A percentile compares a stretch with the other conserved stretches of the same genome.
These are phyloP conservation scores for Melanotaenia duboulayi DNA, from an alignment of 2,113 vertebrate genomes.

Conservation along the genomic window DNA sequence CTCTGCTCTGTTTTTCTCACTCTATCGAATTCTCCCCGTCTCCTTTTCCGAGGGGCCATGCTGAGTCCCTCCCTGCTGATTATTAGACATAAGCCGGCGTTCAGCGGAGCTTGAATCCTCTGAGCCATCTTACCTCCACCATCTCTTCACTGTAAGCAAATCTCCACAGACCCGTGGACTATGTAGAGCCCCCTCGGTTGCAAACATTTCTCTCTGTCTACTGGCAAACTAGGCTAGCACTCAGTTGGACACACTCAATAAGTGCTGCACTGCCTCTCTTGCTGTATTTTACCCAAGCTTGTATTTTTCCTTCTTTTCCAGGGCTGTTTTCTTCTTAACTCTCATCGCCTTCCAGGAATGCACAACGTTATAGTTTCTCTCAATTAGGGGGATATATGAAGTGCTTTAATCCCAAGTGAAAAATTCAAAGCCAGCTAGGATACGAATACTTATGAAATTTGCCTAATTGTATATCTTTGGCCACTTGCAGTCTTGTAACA, in stretches of 20 bases:
- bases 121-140: constrained; percentile 77
- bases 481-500: constrained; percentile 47
- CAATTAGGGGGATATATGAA: constrained; percentile 26
- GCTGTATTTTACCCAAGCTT: constrained; percentile 30
- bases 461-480: constrained; percentile 54
- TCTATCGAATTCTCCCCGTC: constrained; percentile 33
- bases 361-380: constrained; percentile 6
- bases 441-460: constrained; percentile 34
- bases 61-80: constrained; percentile 77
- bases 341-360: constrained; percentile 17
- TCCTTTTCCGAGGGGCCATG: constrained; percentile 53
- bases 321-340: background rate
- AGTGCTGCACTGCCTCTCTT: constrained; percentile 47
- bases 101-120: constrained; percentile 80
- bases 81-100: constrained; percentile 77
- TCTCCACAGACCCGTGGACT: constrained; percentile 68
- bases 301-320: constrained; percentile 16
- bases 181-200: constrained; percentile 40
- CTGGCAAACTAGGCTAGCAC: constrained; percentile 59
- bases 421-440: constrained; percentile 20
- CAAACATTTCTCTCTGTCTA: constrained; percentile 50
- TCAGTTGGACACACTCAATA: constrained; percentile 67
- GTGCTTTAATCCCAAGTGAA: constrained; percentile 27
- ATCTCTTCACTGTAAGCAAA: constrained; percentile 74
- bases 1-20: constrained; percentile 42